Percentiles rank a stretch among this genome's conserved stretches.
Evolutionary conservation across 2,113 vertebrate genomes (phyloP).

Genomic region (Prionailurus bengalensis): DNA sequence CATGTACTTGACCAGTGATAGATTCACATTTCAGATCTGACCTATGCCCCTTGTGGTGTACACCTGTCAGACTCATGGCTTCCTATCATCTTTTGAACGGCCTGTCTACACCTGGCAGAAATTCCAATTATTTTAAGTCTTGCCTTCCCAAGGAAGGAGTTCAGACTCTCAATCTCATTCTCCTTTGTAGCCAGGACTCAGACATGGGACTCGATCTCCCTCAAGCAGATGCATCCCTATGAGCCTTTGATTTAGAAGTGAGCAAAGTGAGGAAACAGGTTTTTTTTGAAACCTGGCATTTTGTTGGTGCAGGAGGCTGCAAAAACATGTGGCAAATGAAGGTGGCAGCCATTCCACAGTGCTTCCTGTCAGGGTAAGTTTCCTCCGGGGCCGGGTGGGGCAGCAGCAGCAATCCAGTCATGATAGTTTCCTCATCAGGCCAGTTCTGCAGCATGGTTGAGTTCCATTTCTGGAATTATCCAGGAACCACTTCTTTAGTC

Average conservation of each 20-base stretch:
- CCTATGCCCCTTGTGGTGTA: neutral
- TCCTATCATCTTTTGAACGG: neutral
- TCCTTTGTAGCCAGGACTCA: neutral
- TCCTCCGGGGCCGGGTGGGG: neutral
- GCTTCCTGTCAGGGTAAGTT: neutral
- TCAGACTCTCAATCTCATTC: neutral
- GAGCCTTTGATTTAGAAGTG: neutral
- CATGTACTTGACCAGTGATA: neutral
- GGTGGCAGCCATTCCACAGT: neutral
- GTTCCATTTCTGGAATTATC: conserved; percentile 37
- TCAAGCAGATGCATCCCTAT: neutral
- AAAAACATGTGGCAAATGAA: neutral
- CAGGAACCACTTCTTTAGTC: neutral
- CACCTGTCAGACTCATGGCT: neutral
- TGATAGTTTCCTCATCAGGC: neutral
- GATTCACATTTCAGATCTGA: neutral
- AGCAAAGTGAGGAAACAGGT: neutral
- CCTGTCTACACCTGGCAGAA: neutral
- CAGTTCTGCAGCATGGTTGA: conserved; percentile 33
- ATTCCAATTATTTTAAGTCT: neutral
- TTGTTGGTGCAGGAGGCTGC: neutral
- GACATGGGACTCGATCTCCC: neutral
- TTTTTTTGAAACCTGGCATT: neutral
- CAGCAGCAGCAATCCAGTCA: neutral
- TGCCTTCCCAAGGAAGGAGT: neutral